Conservation (phyloP, 2,888 invertebrate species). For the Alitta virens region DNA sequence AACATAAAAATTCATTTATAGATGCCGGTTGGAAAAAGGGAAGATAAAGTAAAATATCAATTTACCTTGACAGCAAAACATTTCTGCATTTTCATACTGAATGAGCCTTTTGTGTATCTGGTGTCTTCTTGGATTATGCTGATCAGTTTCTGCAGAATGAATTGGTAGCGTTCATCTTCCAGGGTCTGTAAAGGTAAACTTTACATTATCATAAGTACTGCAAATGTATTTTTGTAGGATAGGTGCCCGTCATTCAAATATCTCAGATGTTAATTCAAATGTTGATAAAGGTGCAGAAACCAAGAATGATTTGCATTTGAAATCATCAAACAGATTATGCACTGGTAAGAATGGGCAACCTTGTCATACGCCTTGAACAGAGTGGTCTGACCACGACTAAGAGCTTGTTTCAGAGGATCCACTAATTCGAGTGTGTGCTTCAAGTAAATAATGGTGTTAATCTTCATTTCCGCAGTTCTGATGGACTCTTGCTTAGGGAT, state of each 20-base stretch:
- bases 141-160: conserved; percentile 61
- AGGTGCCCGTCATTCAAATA: too few species aligned
- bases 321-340: too few species aligned
- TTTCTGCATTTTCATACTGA: conserved; percentile 65
- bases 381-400: conserved; percentile 62
- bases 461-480: conserved; percentile 69
- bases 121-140: conserved; percentile 64
- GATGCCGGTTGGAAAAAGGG: too few species aligned
- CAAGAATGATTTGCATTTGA: too few species aligned
- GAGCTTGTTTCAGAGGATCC: conserved; percentile 65
- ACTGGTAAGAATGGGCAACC: too few species aligned
- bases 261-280: too few species aligned
- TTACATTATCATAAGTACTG: too few species aligned
- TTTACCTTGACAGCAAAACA: conserved; percentile 72
- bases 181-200: conserved; percentile 54
- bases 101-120: conserved; percentile 60
- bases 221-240: too few species aligned
- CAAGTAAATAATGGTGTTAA: conserved; percentile 74
- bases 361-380: conserved; percentile 64
- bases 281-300: too few species aligned
- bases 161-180: conserved; percentile 57
- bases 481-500: conserved; percentile 57
- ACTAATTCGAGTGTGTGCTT: conserved; percentile 76
- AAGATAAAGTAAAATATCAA: too few species aligned
- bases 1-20: too few species aligned